Evolutionary conservation across 2,797 vertebrate species (phyloP), one percentile per base, ranked within the genome.

Genomic region (Neosilurus mollespiculum): DNA sequence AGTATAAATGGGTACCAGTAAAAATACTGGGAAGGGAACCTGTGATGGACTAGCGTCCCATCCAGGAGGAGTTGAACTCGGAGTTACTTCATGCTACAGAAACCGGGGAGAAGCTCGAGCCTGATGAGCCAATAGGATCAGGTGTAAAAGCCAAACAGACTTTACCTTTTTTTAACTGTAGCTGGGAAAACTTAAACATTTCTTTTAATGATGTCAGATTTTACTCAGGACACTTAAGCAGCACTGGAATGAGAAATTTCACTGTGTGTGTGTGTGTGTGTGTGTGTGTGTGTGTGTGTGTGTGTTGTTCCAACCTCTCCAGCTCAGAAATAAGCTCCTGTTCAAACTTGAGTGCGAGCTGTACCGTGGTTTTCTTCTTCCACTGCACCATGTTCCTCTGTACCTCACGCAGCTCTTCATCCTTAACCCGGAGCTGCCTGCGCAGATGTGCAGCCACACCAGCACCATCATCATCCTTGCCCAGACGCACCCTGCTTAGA

Each of bases 341-440:
- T 84, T 95, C 90, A 79, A 94, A 94, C 88, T 90, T 93, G 86
- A 49, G 66, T 0, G 94, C 90, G 75, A 95, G 92, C 3, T 90
- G 91, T 49, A 90, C 86, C 0, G 92, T 85, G 0, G 93, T 93
- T 87, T 90, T 89, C 9, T 93, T 93, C 84, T 94, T 95, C 94
- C 94, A 94, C 84, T 90, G 89, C 54, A 8, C 76, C 94, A 93
- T 93, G 85, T 83, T 92, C 86, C 86, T 92, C 89, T 94, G 94
- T 67, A 94, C 88, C 86, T 90, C 90, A 73, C 86, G 84, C 83
- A 94, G 91, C 89, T 95, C 93, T 56, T 88, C 64, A 67, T 94
- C 93, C 90, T 95, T 95, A 85, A 90, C 91, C 83, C 81, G 87
- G 66, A 94, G 91, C 88, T 94, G 94, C 81, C 89, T 92, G 69